Base-by-base conservation (phyloP, 1,140 invertebrate genomes). In the Chionoecetes opilio region DNA sequence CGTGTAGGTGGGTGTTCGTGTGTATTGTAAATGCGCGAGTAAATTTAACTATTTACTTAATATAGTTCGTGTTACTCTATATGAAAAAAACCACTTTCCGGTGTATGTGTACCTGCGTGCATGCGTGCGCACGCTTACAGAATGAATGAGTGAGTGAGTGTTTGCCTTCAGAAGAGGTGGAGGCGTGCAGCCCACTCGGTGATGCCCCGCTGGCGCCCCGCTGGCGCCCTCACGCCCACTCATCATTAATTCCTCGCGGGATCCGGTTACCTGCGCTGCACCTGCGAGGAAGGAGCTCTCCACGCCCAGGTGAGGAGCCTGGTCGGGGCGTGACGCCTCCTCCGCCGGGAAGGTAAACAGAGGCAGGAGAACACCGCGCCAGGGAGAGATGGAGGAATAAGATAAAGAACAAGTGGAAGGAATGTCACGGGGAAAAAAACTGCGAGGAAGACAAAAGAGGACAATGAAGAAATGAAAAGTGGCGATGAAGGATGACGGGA, bases 21-120 rank as follows among this genome's bases (percentile, higher is more conserved):
- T n/a, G n/a, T n/a, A n/a, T n/a, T n/a, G n/a, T n/a, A n/a, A n/a
- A 38, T 91, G 46, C 41, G 90, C 34, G 90, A 75, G 41, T 91
- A 87, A 37, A 87, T 87, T 26, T 38, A 34, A 31, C 29, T 38
- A 35, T 87, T 35, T 38, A 38, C 37, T 34, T 87, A 37, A 87
- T 34, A 17, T 31, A 38, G 87, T 89, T 14, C 35, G 34, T 41
- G 87, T 41, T 38, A 2, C n/a, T n/a, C n/a, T n/a, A 35, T 41
- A 26, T 41, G 37, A 38, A 5, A 11, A 21, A 21, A 35, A 38
- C 26, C 17, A 11, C 34, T 87, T 34, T 9, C 46, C 46, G 11
- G 46, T 17, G 46, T 53, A 17, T 53, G 46, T 53, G 46, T 9
- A 53, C 46, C n/a, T n/a, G n/a, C n/a, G n/a, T n/a, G n/a, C n/a